Conservation (phyloP, 2,888 invertebrate genomes). For the Drosophila gaucha region DNA sequence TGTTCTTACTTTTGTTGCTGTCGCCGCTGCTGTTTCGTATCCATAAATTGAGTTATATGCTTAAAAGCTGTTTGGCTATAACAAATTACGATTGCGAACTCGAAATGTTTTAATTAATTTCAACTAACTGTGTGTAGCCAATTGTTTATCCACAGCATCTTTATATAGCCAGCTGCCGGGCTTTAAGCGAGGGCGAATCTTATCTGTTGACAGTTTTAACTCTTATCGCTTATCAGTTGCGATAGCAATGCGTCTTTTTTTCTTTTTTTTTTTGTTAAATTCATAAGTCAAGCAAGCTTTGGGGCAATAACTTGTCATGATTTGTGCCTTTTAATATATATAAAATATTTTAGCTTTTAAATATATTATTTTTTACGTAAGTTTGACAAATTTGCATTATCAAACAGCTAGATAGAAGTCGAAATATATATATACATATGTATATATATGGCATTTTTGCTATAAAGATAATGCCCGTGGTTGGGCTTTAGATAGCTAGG, state of each 20-base stretch:
- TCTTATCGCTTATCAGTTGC: constrained; percentile 26
- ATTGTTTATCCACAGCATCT: constrained; percentile 51
- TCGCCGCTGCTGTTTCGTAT: constrained; percentile 35
- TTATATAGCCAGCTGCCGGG: constrained; percentile 52
- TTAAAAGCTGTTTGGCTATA: constrained; percentile 32
- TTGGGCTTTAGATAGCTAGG: constrained; percentile 40
- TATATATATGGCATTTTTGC: not conserved
- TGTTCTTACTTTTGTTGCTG: constrained; percentile 15
- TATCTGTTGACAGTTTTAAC: constrained; percentile 15
- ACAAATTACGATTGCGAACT: constrained; percentile 37
- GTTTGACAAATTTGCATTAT: constrained; percentile 60
- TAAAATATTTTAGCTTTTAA: constrained; percentile 12
- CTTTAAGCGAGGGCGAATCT: constrained; percentile 9
- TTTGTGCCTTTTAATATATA: constrained; percentile 11
- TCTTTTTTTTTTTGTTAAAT: not conserved
- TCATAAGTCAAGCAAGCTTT: constrained; percentile 17
- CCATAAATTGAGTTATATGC: constrained; percentile 53
- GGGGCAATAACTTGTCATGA: constrained; percentile 45
- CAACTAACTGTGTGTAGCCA: constrained; percentile 49
- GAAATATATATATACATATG: not conserved
- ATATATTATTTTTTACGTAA: constrained; percentile 43
- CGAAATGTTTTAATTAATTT: constrained; percentile 53
- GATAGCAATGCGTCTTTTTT: constrained; percentile 66
- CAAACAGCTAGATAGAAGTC: constrained; percentile 20
- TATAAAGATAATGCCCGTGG: constrained; percentile 37